Conservation (phyloP, 2,113 vertebrate genomes). For the Anolis carolinensis region DNA sequence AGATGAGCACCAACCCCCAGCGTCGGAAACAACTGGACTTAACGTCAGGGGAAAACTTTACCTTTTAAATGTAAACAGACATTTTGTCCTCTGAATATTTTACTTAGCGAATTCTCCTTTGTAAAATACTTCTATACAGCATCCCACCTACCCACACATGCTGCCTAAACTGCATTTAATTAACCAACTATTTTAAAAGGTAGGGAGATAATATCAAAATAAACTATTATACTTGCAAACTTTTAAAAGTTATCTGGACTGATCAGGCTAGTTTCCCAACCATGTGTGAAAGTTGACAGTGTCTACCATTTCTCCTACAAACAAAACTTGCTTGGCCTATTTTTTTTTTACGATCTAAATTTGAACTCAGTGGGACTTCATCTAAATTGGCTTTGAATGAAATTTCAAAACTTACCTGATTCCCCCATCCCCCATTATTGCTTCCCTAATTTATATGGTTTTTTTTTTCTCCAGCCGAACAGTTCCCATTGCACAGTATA, state of each 20-base stretch:
- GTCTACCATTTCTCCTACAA: not conserved
- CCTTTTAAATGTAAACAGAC: not conserved
- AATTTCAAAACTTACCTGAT: not conserved
- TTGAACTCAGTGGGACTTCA: too few relatives aligned
- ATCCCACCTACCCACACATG: too few relatives aligned
- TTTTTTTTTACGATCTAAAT: too few relatives aligned
- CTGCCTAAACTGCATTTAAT: too few relatives aligned
- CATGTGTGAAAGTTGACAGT: not conserved
- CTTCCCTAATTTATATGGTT: not conserved
- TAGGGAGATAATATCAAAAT: too few relatives aligned
- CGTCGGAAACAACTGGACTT: too few relatives aligned
- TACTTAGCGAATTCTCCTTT: not conserved
- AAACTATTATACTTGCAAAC: not conserved
- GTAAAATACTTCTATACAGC: too few relatives aligned
- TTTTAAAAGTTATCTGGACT: too few relatives aligned
- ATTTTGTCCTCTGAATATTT: not conserved
- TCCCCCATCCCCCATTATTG: not conserved
- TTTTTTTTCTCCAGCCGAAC: not conserved
- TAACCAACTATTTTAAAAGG: too few relatives aligned
- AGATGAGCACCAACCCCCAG: too few relatives aligned
- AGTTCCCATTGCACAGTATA: not conserved
- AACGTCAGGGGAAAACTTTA: too few relatives aligned
- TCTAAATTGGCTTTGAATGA: not conserved
- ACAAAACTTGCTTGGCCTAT: too few relatives aligned
- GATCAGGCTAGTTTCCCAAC: not conserved